phyloP scores from a whole-genome alignment of 2,113 vertebrate genomes.

The Oophaga pumilio region DNA sequence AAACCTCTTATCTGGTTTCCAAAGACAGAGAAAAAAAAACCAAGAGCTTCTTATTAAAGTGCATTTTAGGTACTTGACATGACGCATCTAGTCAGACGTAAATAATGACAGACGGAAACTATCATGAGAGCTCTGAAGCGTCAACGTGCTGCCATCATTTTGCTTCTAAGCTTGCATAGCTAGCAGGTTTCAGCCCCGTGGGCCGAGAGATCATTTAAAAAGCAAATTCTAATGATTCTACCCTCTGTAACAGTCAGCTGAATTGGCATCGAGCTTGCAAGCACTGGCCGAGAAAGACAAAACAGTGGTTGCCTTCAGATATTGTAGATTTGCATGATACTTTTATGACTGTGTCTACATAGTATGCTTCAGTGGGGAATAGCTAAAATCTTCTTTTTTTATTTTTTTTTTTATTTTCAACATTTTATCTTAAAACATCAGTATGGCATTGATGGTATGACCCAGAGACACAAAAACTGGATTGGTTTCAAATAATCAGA shows the following conservation, averaged over 20 bases:
- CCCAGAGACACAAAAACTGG: constrained; percentile 63
- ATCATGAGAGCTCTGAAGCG: constrained; percentile 99
- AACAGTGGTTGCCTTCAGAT: constrained; percentile 69
- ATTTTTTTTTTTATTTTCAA: neutral
- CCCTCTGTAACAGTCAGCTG: constrained; percentile 80
- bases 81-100: constrained; percentile 98
- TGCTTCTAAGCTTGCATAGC: constrained; percentile 95
- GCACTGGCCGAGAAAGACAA: constrained; percentile 72
- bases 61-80: constrained; percentile 96
- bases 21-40: constrained; percentile 81
- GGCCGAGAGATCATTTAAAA: constrained; percentile 94
- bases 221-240: constrained; percentile 93
- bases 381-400: constrained; percentile 11
- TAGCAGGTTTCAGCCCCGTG: constrained; percentile 83
- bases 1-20: constrained; percentile 82
- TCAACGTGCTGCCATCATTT: constrained; percentile 95
- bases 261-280: constrained; percentile 84
- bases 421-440: constrained; percentile 3
- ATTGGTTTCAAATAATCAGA: constrained; percentile 66
- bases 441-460: constrained; percentile 39
- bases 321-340: constrained; percentile 62
- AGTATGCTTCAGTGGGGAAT: constrained; percentile 32
- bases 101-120: constrained; percentile 99
- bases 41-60: constrained; percentile 87
- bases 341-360: constrained; percentile 35